These are phyloP conservation scores for Lagopus leucura DNA, from an alignment of 2,113 vertebrate species.

Conservation along the genomic window DNA sequence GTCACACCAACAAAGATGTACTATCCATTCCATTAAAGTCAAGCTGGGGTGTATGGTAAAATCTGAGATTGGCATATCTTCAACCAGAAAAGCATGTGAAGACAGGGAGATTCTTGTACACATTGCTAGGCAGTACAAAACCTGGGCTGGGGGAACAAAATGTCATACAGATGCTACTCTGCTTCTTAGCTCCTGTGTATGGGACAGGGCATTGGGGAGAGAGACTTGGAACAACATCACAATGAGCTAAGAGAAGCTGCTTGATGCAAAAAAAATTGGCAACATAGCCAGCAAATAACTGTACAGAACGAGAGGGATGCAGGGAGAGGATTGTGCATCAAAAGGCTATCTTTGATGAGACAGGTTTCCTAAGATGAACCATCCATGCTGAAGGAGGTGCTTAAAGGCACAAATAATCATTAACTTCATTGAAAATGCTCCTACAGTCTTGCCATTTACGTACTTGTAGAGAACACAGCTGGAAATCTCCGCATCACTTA, in stretches of 20 bases:
- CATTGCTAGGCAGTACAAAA: neutral
- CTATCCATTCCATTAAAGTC: no score
- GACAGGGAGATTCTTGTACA: neutral
- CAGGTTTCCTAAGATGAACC: neutral
- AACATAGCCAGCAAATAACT: neutral
- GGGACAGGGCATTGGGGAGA: accelerated
- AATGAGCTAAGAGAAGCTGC: neutral
- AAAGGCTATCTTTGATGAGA: neutral
- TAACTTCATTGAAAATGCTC: neutral
- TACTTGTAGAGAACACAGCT: neutral
- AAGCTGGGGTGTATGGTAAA: neutral
- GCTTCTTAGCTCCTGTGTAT: neutral
- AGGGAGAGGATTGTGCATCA: neutral
- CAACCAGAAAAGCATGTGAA: neutral
- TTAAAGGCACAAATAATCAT: neutral
- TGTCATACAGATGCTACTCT: neutral
- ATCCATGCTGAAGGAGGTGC: neutral
- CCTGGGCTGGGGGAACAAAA: neutral
- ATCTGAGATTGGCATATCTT: neutral
- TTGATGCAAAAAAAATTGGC: neutral
- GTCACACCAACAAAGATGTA: neutral
- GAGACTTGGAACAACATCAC: neutral
- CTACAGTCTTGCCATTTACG: neutral
- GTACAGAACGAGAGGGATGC: neutral
- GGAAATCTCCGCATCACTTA: neutral